A percentile compares a stretch with the other conserved stretches of the same genome.
Conservation (phyloP, 2,113 vertebrate species). For the Ceyx melanurus region DNA sequence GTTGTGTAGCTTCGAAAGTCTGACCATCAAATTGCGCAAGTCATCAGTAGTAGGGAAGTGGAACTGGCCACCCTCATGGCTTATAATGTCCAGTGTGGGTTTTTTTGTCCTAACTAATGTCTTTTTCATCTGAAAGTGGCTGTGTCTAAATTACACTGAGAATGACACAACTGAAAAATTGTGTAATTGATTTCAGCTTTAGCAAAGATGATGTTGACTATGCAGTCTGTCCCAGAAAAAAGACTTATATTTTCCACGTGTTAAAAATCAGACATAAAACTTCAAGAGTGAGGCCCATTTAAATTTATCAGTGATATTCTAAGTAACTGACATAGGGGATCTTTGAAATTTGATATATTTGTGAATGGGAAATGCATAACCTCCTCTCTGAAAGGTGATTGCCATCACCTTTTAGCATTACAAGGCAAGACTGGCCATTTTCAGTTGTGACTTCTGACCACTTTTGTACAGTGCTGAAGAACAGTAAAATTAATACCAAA, state of each 20-base stretch:
- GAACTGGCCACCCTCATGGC: background rate
- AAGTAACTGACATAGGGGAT: background rate
- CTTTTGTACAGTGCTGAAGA: background rate
- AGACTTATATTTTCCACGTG: background rate
- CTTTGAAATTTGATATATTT: background rate
- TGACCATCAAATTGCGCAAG: background rate
- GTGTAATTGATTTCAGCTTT: background rate
- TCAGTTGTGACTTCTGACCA: background rate
- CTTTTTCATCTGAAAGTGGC: background rate
- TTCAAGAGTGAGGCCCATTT: background rate
- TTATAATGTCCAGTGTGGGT: background rate
- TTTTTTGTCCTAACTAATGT: background rate
- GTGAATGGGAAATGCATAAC: background rate
- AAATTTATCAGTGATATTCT: background rate
- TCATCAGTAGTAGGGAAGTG: background rate
- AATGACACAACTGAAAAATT: background rate
- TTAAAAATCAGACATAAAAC: background rate
- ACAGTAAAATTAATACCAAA: background rate
- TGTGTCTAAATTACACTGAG: background rate
- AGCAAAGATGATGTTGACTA: background rate
- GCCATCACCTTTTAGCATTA: background rate
- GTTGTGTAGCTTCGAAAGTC: background rate
- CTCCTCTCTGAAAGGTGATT: background rate
- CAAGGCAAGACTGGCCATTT: background rate
- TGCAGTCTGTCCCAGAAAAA: background rate